Conservation (phyloP, 2,888 invertebrate species). For the Nowickia ferox region DNA sequence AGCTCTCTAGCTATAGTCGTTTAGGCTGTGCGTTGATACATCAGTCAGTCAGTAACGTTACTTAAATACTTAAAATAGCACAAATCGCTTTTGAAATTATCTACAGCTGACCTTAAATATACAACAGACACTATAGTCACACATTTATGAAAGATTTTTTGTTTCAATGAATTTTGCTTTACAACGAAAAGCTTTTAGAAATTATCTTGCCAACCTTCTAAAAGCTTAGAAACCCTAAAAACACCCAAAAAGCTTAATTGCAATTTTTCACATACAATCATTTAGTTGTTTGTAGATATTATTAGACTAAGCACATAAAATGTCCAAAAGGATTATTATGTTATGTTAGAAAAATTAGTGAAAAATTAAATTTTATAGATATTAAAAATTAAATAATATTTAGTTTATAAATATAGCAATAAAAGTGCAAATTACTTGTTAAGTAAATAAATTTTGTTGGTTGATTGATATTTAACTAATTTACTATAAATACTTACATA, state of each 20-base stretch:
- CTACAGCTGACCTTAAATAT: neutral
- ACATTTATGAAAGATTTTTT: slow-evolving; percentile 52
- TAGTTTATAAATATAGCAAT: slow-evolving; percentile 4
- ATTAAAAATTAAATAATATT: slow-evolving; percentile 2
- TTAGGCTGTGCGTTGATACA: no score
- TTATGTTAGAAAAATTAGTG: slow-evolving; percentile 28
- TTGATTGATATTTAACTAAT: slow-evolving; percentile 1
- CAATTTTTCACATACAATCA: slow-evolving; percentile 37
- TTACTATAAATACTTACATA: neutral
- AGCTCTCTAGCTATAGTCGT: no score
- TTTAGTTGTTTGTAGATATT: slow-evolving; percentile 68
- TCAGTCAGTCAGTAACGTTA: no score
- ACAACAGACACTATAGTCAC: neutral
- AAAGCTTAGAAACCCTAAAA: slow-evolving; percentile 64
- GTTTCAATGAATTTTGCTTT: slow-evolving; percentile 36
- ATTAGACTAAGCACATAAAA: slow-evolving; percentile 52
- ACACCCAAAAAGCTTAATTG: slow-evolving; percentile 54
- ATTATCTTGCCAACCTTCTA: slow-evolving; percentile 14
- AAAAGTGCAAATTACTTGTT: neutral
- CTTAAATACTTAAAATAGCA: neutral
- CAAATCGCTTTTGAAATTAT: neutral
- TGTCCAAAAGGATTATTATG: slow-evolving; percentile 37
- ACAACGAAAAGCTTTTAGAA: slow-evolving; percentile 40
- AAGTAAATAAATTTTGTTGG: neutral
- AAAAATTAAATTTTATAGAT: slow-evolving; percentile 23